phyloP scores from a whole-genome alignment of 1,140 invertebrate species.

The Drosophila kurseongensis region DNA sequence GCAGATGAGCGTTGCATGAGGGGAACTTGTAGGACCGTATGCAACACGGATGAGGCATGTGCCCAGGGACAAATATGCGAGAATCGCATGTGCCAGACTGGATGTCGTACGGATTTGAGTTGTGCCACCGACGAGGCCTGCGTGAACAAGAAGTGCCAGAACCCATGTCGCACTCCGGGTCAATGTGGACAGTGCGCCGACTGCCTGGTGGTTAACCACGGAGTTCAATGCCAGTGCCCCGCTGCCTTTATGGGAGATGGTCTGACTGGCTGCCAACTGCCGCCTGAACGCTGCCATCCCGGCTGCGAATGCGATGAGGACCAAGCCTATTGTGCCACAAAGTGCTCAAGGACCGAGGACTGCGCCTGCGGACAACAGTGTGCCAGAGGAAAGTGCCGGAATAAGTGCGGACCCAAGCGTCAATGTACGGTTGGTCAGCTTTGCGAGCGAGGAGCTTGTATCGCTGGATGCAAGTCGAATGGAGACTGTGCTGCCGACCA shows the following conservation, averaged over 20 bases:
- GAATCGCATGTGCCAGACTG: slow-evolving; percentile 93
- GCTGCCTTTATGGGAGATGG: slow-evolving; percentile 92
- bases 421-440: slow-evolving; percentile 85
- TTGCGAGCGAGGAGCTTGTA: slow-evolving; percentile 88
- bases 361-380: slow-evolving; percentile 90
- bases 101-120: slow-evolving; percentile 92
- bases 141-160: slow-evolving; percentile 92
- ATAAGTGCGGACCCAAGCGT: slow-evolving; percentile 77
- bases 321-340: slow-evolving; percentile 89
- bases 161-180: slow-evolving; percentile 89
- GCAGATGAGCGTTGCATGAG: slow-evolving; percentile 93
- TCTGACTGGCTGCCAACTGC: slow-evolving; percentile 89
- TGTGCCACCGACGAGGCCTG: slow-evolving; percentile 91
- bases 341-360: slow-evolving; percentile 88
- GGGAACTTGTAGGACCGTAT: slow-evolving; percentile 92
- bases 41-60: slow-evolving; percentile 93
- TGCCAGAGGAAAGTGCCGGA: slow-evolving; percentile 85
- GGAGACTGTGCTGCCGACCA: slow-evolving; percentile 92
- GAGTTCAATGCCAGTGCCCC: slow-evolving; percentile 93
- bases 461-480: slow-evolving; percentile 91
- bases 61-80: slow-evolving; percentile 92
- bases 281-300: slow-evolving; percentile 88
- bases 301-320: slow-evolving; percentile 91
- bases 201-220: slow-evolving; percentile 92
- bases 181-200: slow-evolving; percentile 93